Percentiles rank a stretch among this genome's conserved stretches.
Conservation (phyloP, 2,113 vertebrate genomes). For the Puffinus mauretanicus region DNA sequence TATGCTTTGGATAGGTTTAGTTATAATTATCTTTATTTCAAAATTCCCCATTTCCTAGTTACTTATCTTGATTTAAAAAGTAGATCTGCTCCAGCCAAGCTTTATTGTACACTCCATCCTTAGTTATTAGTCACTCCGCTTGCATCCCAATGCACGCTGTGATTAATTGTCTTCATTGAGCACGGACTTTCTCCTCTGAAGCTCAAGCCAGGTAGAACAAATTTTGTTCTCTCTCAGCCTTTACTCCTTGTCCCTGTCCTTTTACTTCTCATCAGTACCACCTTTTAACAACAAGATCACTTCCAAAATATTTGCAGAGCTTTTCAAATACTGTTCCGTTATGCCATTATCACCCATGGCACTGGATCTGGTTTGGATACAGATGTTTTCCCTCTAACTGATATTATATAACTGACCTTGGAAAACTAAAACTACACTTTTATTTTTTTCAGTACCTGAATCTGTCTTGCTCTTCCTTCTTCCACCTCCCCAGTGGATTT, state of each 20-base stretch:
- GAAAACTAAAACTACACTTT: neutral
- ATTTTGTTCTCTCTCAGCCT: neutral
- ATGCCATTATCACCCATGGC: neutral
- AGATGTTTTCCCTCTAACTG: neutral
- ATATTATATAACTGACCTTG: neutral
- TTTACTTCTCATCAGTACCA: neutral
- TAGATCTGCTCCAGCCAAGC: neutral
- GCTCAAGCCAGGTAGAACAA: neutral
- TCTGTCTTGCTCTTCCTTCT: neutral
- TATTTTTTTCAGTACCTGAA: neutral
- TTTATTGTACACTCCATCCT: neutral
- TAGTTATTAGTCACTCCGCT: neutral
- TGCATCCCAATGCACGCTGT: neutral
- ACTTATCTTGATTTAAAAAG: neutral
- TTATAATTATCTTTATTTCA: neutral
- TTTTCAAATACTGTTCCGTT: neutral
- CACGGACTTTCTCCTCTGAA: neutral
- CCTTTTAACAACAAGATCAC: neutral
- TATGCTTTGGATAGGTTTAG: neutral
- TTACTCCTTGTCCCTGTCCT: neutral
- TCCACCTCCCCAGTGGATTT: neutral
- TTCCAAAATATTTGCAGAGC: neutral
- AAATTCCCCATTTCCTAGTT: neutral
- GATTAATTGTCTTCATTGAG: neutral
- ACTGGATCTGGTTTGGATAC: neutral